These are phyloP conservation scores for Australoheros scitulus DNA, from an alignment of 2,113 vertebrate genomes.

Conservation along the genomic window DNA sequence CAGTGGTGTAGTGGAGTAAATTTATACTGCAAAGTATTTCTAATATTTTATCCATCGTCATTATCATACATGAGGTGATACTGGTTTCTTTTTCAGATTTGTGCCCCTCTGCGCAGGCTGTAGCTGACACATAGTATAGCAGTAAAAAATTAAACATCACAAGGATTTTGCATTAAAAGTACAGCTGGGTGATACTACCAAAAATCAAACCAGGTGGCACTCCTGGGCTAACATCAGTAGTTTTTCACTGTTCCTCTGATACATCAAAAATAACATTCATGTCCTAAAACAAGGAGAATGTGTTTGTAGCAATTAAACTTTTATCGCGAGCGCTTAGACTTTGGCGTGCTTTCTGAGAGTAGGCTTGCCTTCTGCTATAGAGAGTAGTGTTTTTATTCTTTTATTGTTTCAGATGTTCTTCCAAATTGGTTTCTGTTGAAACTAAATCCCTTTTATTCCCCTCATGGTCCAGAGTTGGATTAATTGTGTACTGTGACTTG, in stretches of 20 bases:
- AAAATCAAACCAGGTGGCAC: background rate
- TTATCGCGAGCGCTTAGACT: background rate
- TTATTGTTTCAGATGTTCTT: background rate
- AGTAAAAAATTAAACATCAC: background rate
- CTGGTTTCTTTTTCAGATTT: background rate
- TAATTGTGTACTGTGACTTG: constrained; percentile 10
- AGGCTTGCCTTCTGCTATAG: constrained; percentile 5
- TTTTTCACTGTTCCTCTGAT: background rate
- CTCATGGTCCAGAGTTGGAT: background rate
- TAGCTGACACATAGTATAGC: accelerated
- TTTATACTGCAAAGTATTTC: background rate
- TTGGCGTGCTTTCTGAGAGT: background rate
- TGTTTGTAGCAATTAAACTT: background rate
- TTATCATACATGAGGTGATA: background rate
- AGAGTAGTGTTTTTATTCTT: background rate
- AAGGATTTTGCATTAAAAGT: background rate
- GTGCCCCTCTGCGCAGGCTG: accelerated
- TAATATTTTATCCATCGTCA: background rate
- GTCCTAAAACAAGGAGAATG: background rate
- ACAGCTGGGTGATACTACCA: background rate
- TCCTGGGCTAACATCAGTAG: background rate
- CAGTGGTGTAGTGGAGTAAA: background rate
- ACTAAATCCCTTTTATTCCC: background rate
- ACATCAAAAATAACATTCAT: background rate
- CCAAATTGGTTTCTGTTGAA: background rate